phyloP scores from a whole-genome alignment of 2,113 vertebrate genomes.

The Nansenia antarctica region DNA sequence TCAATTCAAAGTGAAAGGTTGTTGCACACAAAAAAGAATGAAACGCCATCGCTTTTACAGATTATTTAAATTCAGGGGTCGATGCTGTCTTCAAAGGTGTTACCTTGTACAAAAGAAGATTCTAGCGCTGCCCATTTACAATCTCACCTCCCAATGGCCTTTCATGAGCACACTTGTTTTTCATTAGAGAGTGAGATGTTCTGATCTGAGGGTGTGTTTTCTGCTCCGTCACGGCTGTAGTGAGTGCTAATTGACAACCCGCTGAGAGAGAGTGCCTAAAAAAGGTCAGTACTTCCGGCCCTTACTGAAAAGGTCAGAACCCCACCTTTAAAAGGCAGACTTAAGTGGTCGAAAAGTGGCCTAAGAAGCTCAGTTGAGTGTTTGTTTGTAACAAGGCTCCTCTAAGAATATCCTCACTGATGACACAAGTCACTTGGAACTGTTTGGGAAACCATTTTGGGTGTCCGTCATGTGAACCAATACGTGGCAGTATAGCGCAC shows the following conservation, averaged over 20 bases:
- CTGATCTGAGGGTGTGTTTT: conserved; percentile 14
- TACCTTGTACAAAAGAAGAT: too few relatives aligned
- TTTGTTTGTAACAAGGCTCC: conserved; percentile 16
- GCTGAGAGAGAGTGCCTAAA: conserved; percentile 55
- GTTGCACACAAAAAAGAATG: too few relatives aligned
- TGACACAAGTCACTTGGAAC: not conserved
- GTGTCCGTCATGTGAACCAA: not conserved
- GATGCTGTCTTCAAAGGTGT: too few relatives aligned
- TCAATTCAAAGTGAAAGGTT: too few relatives aligned
- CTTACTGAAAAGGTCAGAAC: conserved; percentile 45
- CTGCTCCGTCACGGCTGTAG: conserved; percentile 16
- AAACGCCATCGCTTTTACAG: too few relatives aligned
- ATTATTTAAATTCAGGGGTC: too few relatives aligned
- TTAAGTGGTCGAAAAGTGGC: conserved; percentile 12
- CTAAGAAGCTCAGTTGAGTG: conserved; percentile 21
- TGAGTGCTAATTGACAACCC: conserved; percentile 49
- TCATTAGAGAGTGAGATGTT: conserved; percentile 14
- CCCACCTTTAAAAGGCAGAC: conserved; percentile 32
- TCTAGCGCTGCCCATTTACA: too few relatives aligned
- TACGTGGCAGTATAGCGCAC: not conserved
- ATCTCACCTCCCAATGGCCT: too few relatives aligned
- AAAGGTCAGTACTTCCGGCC: conserved; percentile 59
- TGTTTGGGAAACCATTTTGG: too few relatives aligned
- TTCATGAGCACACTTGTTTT: too few relatives aligned
- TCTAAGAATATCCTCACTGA: not conserved